Conservation (phyloP, 2,113 vertebrate genomes). For the Gorsachius goisagi region DNA sequence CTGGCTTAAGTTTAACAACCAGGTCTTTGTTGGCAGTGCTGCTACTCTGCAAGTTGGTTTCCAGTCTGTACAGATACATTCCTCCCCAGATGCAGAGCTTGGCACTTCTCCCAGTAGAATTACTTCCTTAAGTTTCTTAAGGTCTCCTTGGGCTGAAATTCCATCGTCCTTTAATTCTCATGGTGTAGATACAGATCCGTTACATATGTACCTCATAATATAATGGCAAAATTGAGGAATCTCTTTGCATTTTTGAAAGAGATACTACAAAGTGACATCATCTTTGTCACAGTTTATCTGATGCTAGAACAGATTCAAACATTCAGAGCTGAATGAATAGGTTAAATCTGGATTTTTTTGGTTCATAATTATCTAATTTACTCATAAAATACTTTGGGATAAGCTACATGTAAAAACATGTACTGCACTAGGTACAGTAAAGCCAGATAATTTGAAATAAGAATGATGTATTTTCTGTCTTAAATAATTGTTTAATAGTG, state of each 20-base stretch:
- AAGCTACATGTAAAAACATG: background rate
- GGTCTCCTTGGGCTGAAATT: background rate
- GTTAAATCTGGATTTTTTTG: background rate
- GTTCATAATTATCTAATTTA: background rate
- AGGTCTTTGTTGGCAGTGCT: background rate
- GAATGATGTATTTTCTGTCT: background rate
- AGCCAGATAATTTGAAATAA: background rate
- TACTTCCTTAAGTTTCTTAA: background rate
- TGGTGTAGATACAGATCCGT: background rate
- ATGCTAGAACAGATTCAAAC: background rate
- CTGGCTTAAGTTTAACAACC: background rate
- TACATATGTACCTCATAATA: background rate
- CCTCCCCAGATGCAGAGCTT: background rate
- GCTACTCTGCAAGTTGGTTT: background rate
- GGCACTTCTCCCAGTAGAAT: background rate
- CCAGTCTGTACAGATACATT: background rate
- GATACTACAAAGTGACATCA: background rate
- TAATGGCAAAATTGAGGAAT: background rate
- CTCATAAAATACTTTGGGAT: background rate
- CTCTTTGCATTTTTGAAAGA: background rate
- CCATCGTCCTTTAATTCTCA: background rate
- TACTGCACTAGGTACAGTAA: background rate
- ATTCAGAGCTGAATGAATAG: background rate
- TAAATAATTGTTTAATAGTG: background rate
- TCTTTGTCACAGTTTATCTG: background rate